These are phyloP conservation scores for Epinotia ramella DNA, from an alignment of 2,888 invertebrate genomes.

Conservation along the genomic window DNA sequence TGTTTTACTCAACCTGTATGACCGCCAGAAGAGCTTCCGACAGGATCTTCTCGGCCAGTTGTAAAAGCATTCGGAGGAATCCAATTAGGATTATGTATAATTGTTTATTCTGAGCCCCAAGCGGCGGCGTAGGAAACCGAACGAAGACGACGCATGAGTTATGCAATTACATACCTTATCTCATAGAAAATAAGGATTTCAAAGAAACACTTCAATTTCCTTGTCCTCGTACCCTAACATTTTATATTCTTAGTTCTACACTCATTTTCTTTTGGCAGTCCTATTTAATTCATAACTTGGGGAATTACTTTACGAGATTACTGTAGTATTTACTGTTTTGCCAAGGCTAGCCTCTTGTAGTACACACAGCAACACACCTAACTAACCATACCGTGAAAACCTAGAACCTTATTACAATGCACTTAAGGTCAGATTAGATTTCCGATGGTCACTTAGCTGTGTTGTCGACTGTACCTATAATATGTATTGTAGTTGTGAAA, in stretches of 20 bases:
- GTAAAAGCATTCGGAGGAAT: conserved; percentile 41
- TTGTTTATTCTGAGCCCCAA: conserved; percentile 50
- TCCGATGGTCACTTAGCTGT: too few relatives aligned
- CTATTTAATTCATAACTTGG: conserved; percentile 34
- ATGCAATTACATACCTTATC: conserved; percentile 1
- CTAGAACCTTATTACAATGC: too few relatives aligned
- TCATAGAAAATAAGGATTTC: not conserved
- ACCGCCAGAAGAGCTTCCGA: conserved; percentile 2
- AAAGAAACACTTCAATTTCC: not conserved
- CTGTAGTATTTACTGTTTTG: conserved; percentile 10
- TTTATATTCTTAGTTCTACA: conserved; percentile 39
- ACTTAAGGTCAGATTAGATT: too few relatives aligned
- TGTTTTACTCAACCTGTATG: not conserved
- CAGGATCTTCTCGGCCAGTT: conserved; percentile 7
- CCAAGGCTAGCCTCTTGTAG: not conserved
- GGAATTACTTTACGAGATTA: conserved; percentile 26
- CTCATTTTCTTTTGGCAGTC: conserved; percentile 34
- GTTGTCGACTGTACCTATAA: too few relatives aligned
- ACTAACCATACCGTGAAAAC: too few relatives aligned
- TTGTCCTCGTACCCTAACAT: conserved; percentile 24
- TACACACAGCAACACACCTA: too few relatives aligned
- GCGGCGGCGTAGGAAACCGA: conserved; percentile 22
- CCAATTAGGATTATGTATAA: conserved; percentile 53
- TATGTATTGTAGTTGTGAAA: not conserved
- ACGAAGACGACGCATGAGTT: not conserved